Evolutionary conservation across 2,888 invertebrate genomes (phyloP).

Genomic region (Trissolcus japonicus): DNA sequence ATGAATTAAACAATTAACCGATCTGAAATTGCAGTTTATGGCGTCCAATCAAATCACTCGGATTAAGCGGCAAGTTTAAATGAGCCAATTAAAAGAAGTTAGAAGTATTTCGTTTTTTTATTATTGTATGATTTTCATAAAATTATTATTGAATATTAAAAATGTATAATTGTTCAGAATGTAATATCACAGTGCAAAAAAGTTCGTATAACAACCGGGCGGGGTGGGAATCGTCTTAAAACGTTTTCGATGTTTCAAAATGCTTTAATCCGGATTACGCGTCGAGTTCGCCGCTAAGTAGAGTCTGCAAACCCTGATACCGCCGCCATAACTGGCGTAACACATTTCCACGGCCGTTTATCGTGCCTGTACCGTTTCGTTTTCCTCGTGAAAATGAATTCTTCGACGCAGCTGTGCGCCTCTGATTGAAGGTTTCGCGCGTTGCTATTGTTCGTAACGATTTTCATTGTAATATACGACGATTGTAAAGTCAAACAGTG

Average conservation of each 20-base stretch:
- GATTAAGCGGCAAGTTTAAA: neutral
- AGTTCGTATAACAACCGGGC: constrained; percentile 27
- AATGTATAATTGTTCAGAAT: constrained; percentile 5
- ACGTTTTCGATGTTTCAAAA: constrained; percentile 73
- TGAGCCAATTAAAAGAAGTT: too few species aligned
- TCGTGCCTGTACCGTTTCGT: too few species aligned
- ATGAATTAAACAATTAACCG: too few species aligned
- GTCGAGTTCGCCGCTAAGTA: constrained; percentile 64
- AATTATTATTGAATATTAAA: neutral
- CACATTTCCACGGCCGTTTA: neutral
- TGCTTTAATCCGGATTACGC: constrained; percentile 74
- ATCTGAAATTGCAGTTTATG: neutral
- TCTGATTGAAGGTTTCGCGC: constrained; percentile 1
- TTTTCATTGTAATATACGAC: constrained; percentile 14
- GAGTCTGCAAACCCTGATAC: constrained; percentile 12
- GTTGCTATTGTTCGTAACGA: constrained; percentile 7
- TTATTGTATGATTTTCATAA: too few species aligned
- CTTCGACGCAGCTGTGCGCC: too few species aligned
- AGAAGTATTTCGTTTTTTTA: too few species aligned
- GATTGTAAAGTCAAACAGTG: constrained; percentile 24
- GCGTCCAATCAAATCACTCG: neutral
- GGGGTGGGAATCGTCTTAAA: constrained; percentile 67
- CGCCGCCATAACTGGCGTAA: neutral
- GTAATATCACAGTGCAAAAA: constrained; percentile 12
- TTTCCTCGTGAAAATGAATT: too few species aligned